Percentiles rank a stretch among this genome's conserved stretches.
Conservation (phyloP, 2,113 vertebrate genomes). For the Micronisus gabar region DNA sequence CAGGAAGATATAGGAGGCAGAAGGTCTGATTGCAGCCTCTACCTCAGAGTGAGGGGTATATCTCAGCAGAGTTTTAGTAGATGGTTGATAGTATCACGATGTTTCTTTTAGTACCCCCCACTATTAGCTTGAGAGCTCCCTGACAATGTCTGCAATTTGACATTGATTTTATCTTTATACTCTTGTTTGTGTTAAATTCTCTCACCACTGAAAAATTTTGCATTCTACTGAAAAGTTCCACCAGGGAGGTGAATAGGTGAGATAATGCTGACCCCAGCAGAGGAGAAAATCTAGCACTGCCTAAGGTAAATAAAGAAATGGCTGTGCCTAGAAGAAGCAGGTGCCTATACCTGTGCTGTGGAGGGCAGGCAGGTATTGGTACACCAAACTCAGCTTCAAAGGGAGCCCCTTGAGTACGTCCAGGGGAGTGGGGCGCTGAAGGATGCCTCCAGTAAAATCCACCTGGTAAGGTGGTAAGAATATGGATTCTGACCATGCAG, state of each 20-base stretch:
- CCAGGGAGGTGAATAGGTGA: neutral
- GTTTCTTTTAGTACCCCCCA: neutral
- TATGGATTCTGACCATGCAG: neutral
- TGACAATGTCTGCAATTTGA: neutral
- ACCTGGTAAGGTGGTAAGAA: neutral
- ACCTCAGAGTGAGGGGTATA: neutral
- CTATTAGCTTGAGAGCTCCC: neutral
- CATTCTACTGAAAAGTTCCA: neutral
- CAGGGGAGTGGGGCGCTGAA: neutral
- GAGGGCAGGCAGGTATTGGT: neutral
- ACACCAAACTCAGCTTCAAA: neutral
- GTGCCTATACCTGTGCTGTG: neutral
- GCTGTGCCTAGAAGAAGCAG: neutral
- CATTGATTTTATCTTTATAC: neutral
- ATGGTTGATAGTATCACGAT: neutral
- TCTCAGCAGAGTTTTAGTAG: neutral
- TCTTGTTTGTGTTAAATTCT: neutral
- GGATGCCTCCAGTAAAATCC: neutral
- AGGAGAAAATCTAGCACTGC: neutral
- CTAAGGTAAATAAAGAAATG: neutral
- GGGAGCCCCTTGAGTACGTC: neutral
- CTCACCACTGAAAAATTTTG: neutral
- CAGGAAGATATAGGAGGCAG: neutral
- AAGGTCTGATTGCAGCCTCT: neutral
- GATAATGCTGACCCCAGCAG: neutral